A percentile compares a stretch with the other conserved stretches of the same genome.
phyloP scores from a whole-genome alignment of 2,113 vertebrate species.

The Trichechus manatus region DNA sequence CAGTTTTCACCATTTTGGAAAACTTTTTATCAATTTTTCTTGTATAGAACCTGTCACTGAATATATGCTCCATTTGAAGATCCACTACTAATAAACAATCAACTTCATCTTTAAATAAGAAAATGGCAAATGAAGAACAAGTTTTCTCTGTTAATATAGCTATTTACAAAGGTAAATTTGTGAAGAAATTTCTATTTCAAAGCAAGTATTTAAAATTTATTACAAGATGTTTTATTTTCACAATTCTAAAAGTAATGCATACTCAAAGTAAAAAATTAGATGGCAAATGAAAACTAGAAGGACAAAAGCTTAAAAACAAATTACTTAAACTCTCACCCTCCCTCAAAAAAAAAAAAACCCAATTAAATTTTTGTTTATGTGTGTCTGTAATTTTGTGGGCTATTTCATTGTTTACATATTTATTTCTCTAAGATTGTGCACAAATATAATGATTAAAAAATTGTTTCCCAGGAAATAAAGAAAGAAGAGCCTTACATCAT shows the following conservation, averaged over 20 bases:
- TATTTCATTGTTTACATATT: background rate
- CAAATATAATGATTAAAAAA: background rate
- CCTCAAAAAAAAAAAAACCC: background rate
- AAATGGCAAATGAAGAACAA: conserved; percentile 68
- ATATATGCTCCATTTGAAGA: conserved; percentile 73
- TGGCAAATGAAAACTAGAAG: background rate
- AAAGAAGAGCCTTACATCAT: background rate
- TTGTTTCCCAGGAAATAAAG: background rate
- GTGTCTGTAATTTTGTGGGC: background rate
- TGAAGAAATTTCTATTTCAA: conserved; percentile 69
- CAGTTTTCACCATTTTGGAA: conserved; percentile 71
- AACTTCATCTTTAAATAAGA: conserved; percentile 77
- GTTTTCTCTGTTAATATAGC: conserved; percentile 61
- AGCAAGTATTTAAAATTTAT: conserved; percentile 19
- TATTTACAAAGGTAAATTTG: conserved; percentile 69
- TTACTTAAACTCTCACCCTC: background rate
- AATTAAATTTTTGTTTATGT: background rate
- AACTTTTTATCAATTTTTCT: conserved; percentile 78
- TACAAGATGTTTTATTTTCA: background rate
- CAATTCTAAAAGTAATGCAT: background rate
- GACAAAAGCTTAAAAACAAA: background rate
- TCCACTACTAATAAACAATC: conserved; percentile 50
- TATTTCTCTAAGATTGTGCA: background rate
- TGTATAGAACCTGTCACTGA: conserved; percentile 67
- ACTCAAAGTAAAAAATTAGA: background rate